These are phyloP conservation scores for Diphyllodes magnificus DNA, from an alignment of 2,113 vertebrate genomes.

Conservation along the genomic window DNA sequence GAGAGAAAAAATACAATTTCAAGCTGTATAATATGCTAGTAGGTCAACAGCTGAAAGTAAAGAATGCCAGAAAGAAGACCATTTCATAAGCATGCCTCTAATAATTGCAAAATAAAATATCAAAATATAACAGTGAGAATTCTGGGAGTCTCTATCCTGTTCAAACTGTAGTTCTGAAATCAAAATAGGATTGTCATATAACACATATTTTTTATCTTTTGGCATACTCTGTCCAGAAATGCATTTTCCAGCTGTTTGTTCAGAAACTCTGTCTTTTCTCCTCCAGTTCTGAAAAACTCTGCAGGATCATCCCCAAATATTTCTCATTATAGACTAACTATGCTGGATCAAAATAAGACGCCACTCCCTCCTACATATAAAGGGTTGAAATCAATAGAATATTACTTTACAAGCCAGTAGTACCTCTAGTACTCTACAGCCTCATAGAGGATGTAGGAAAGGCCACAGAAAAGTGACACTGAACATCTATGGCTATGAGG, in stretches of 20 bases:
- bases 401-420: neutral
- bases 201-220: neutral
- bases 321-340: neutral
- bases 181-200: neutral
- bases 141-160: neutral
- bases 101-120: neutral
- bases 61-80: neutral
- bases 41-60: neutral
- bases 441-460: neutral
- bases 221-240: neutral
- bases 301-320: neutral
- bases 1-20: neutral
- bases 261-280: neutral
- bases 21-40: neutral
- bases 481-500: neutral
- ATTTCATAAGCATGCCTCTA: neutral
- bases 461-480: neutral
- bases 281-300: neutral
- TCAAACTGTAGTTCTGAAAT: neutral
- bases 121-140: neutral
- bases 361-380: neutral
- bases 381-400: neutral
- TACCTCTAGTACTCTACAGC: neutral
- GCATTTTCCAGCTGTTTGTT: neutral
- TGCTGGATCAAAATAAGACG: neutral